Evolutionary conservation across 2,113 vertebrate genomes (phyloP), one percentile per base, ranked within the genome.

Genomic region (Amazona vittata): DNA sequence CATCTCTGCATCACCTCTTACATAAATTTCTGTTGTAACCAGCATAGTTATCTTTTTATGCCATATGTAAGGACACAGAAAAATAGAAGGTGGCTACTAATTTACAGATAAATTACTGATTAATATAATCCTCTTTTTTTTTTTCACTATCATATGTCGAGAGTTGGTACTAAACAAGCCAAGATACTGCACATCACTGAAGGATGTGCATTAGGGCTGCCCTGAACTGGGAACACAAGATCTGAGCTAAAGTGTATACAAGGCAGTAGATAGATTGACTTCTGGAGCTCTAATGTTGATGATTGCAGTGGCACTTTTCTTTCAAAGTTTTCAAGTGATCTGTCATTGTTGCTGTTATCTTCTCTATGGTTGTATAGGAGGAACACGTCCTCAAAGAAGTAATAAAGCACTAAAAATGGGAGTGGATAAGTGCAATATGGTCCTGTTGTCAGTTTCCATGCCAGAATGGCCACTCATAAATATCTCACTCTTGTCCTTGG

Each of bases 331-430:
- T 70, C 70, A 44, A 63, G 73, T 39, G 9, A 26, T 50, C 47
- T 46, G 1, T 80, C 26, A 15, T 67, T 57, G 63, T 43, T 86
- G 63, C 74, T 83, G n/a, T 78, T 92, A 70, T 83, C 59, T 0
- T 83, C 67, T 15, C 59, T 83, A 10, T 11, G 75, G 53, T 46
- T 70, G 15, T 25, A 39, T 7, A 65, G 44, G 35, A 83, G 82
- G 82, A 91, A 68, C 4, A 29, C 1, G 15, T 87, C 50, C 75
- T 92, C 37, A 93, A 62, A 96, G 49, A 44, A 78, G 74, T 64
- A 83, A 95, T 97, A 97, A 97, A 97, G 25, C 74, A 83, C 76
- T 91, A 78, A 94, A 96, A 95, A 31, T 43, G 28, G 79, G 82
- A 83, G 86, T 31, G 49, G 76, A 33, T 43, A 76, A 39, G 5